Evolutionary conservation across 2,113 vertebrate genomes (phyloP).

Genomic region (Tychaedon coryphoeus): DNA sequence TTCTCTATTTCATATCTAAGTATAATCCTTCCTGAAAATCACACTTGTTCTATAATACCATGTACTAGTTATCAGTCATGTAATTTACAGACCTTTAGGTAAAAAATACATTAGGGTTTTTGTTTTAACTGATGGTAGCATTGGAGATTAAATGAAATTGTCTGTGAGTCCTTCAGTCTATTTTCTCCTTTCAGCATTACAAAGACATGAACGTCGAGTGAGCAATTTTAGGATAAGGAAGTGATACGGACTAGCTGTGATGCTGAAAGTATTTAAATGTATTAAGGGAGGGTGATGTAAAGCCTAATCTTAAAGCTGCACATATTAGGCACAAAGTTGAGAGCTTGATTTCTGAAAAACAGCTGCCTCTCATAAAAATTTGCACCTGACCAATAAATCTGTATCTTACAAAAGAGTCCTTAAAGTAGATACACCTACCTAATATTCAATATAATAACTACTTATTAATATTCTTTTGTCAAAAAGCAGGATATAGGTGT

Average conservation of each 20-base stretch:
- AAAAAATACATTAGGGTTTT: not conserved
- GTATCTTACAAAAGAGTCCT: not conserved
- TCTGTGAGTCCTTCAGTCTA: accelerated
- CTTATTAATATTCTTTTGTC: conserved; percentile 10
- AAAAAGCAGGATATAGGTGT: not conserved
- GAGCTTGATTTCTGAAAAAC: not conserved
- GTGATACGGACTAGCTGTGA: not conserved
- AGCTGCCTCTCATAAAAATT: not conserved
- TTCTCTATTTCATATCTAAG: not conserved
- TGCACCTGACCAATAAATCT: not conserved
- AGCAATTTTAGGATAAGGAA: not conserved
- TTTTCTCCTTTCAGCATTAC: not conserved
- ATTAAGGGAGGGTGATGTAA: not conserved
- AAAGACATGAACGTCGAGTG: not conserved
- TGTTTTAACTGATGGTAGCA: not conserved
- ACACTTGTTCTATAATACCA: not conserved
- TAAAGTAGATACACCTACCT: not conserved
- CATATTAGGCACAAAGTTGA: not conserved
- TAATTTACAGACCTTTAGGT: not conserved
- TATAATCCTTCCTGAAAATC: not conserved
- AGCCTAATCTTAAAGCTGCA: not conserved
- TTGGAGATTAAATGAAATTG: not conserved
- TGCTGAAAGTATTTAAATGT: not conserved
- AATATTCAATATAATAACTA: not conserved
- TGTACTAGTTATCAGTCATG: not conserved